Base-by-base conservation (phyloP, 2,888 invertebrate species). In the Rhodophaea formosa region DNA sequence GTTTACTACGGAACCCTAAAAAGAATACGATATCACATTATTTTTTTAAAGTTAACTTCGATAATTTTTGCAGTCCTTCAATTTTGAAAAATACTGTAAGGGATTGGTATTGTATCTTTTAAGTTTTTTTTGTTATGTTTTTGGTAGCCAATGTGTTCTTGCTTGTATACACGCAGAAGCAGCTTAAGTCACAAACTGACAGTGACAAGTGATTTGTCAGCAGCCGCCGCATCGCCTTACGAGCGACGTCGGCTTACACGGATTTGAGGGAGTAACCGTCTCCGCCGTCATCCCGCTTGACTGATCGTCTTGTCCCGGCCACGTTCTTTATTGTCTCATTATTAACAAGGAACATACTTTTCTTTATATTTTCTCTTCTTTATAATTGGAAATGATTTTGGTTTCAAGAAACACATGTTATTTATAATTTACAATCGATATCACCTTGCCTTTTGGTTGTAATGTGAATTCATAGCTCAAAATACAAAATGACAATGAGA, bases 241-340 rank as follows among this genome's bases (percentile, higher is more conserved):
- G 59, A 62, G 62, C 62, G 49, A 49, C 56, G 56, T 47, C 67
- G 64, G 56, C 56, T 56, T 83, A 82, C 84, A 75, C 72, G 79
- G 84, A 84, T 84, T 83, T 78, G 68, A 74, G 71, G 72, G 72
- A 67, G 65, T 66, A 68, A 64, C 68, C 67, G 64, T 62, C 60
- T 61, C 69, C 69, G 65, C 66, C 71, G 64, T 74, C 74, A 70
- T 77, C 75, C 72, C 63, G 53, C 71, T 71, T 80, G 84, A 85
- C 76, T 77, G 79, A 84, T 82, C 75, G 76, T 72, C 68, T 62
- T 65, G 68, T 67, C 60, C 62, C 64, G 52, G 62, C 59, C 63
- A 63, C 64, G 65, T 69, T 72, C 67, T 68, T 71, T 70, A 56
- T 54, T 59, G 56, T 56, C 61, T 59, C 55, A 63, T 71, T 68